Conservation (phyloP, 2,888 invertebrate genomes). For the Napeogenes sylphis region DNA sequence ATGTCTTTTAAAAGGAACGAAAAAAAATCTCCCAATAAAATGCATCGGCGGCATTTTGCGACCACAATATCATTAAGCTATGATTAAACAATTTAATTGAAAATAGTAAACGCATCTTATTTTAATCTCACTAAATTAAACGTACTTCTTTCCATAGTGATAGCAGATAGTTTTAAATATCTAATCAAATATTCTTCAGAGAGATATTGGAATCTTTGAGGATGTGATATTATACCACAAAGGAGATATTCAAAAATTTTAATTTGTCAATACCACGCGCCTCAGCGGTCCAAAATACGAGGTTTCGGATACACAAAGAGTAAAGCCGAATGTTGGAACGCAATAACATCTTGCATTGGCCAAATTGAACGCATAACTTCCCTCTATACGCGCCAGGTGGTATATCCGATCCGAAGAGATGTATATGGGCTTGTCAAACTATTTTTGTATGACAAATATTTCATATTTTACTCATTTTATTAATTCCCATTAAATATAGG, state of each 20-base stretch:
- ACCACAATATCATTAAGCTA: too few relatives aligned
- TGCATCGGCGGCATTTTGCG: too few relatives aligned
- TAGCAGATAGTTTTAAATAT: too few relatives aligned
- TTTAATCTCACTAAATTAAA: too few relatives aligned
- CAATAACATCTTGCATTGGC: conserved; percentile 26
- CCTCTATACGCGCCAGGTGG: conserved; percentile 51
- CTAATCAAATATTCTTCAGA: neutral
- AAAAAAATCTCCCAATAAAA: too few relatives aligned
- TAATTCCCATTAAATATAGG: neutral
- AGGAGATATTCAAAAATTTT: conserved; percentile 18
- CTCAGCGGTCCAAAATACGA: conserved; percentile 18
- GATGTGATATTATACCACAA: neutral
- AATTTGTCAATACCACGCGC: conserved; percentile 23
- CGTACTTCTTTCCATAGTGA: too few relatives aligned
- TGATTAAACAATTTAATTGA: too few relatives aligned
- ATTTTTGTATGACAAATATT: neutral
- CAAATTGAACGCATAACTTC: conserved; percentile 59
- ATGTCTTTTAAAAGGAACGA: too few relatives aligned
- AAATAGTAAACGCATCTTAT: too few relatives aligned
- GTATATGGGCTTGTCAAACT: neutral
- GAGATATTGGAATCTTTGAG: neutral
- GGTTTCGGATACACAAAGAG: conserved; percentile 15
- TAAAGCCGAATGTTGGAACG: conserved; percentile 18
- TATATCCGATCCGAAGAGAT: conserved; percentile 24
- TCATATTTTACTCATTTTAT: neutral